These are phyloP conservation scores for Gymnoscelis rufifasciata DNA, from an alignment of 2,888 invertebrate genomes.

Conservation along the genomic window DNA sequence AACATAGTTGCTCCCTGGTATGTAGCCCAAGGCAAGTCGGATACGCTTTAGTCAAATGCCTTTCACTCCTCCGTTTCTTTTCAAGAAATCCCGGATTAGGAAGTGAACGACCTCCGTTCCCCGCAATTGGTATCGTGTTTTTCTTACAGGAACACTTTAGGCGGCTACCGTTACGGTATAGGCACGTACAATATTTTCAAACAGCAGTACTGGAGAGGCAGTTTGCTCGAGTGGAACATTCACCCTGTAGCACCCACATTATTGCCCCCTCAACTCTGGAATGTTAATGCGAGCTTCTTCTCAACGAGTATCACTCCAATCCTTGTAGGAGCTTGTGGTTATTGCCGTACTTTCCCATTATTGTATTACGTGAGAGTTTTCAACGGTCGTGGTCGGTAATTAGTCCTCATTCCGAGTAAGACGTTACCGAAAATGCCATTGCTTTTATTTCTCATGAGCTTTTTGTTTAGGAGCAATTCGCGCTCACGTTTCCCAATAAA, in stretches of 20 bases:
- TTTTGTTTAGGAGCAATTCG: constrained; percentile 7
- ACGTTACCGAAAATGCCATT: constrained; percentile 18
- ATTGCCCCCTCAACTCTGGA: constrained; percentile 50
- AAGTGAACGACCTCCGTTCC: constrained; percentile 26
- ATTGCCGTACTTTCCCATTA: constrained; percentile 54
- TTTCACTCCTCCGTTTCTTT: constrained; percentile 29
- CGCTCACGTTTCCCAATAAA: neutral
- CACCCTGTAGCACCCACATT: constrained; percentile 57
- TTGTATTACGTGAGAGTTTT: constrained; percentile 50
- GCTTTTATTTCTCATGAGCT: constrained; percentile 8
- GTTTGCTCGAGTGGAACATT: constrained; percentile 57
- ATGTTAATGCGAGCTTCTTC: constrained; percentile 57
- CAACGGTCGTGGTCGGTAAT: constrained; percentile 29
- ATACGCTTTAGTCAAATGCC: constrained; percentile 24
- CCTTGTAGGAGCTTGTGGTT: constrained; percentile 48
- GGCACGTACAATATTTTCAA: constrained; percentile 35
- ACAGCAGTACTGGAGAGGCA: constrained; percentile 34
- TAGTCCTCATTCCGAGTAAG: constrained; percentile 22
- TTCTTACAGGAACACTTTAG: constrained; percentile 15
- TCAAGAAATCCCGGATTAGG: constrained; percentile 29
- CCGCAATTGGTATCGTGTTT: constrained; percentile 23
- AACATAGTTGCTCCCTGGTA: constrained; percentile 15
- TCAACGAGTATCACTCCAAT: constrained; percentile 45
- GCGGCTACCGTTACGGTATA: constrained; percentile 14
- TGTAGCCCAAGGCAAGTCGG: constrained; percentile 28